A percentile compares a stretch with the other conserved stretches of the same genome.
phyloP scores from a whole-genome alignment of 2,113 vertebrate genomes.

The Nannobrachium achirus region DNA sequence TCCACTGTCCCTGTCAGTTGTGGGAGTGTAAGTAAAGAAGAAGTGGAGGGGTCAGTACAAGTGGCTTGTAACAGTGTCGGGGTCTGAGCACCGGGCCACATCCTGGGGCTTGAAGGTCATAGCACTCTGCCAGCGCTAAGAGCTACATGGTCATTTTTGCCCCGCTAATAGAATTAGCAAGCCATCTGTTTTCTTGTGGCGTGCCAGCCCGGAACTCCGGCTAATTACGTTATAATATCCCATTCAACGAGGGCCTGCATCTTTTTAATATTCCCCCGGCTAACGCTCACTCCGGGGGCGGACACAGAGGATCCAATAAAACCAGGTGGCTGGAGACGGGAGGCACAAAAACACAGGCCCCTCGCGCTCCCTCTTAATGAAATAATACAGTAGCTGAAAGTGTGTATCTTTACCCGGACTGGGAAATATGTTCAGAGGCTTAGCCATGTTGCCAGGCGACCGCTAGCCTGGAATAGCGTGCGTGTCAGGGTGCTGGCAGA shows the following conservation, averaged over 20 bases:
- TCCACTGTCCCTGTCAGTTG: background rate
- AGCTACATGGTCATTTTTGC: constrained; percentile 73
- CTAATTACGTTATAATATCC: constrained; percentile 86
- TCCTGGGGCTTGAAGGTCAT: constrained; percentile 78
- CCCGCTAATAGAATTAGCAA: constrained; percentile 82
- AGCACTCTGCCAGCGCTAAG: constrained; percentile 59
- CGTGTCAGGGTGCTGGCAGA: constrained; percentile 63
- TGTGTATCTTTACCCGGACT: constrained; percentile 74
- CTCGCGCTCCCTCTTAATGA: constrained; percentile 72
- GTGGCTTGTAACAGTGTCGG: constrained; percentile 50
- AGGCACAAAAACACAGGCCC: constrained; percentile 69
- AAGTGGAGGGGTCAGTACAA: constrained; percentile 46
- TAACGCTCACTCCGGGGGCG: constrained; percentile 76
- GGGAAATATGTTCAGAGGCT: constrained; percentile 79
- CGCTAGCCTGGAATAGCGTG: constrained; percentile 71
- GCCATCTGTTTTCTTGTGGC: constrained; percentile 81
- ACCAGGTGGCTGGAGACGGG: constrained; percentile 73
- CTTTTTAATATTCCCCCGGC: constrained; percentile 81
- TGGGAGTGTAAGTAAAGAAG: constrained; percentile 7
- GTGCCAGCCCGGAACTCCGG: constrained; percentile 80
- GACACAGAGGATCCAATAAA: constrained; percentile 67
- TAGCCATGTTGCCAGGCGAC: constrained; percentile 83
- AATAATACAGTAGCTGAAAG: constrained; percentile 74
- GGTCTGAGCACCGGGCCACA: constrained; percentile 51
- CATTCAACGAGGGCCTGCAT: constrained; percentile 69